Evolutionary conservation across 2,113 vertebrate genomes (phyloP).

Genomic region (Elaphurus davidianus): DNA sequence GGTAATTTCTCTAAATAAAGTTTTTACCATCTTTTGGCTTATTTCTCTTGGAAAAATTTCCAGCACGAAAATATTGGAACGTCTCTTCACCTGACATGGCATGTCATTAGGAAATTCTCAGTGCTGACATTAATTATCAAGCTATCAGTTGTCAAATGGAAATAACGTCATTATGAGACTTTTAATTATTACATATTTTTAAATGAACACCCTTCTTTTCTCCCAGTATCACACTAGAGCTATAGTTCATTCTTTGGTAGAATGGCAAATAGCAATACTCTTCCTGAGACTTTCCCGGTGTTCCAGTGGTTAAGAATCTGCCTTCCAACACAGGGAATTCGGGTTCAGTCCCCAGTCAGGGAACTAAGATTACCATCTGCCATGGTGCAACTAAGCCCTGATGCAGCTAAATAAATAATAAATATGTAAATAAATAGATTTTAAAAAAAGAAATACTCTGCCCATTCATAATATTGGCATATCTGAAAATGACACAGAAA

Average conservation of each 20-base stretch:
- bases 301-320: neutral
- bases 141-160: neutral
- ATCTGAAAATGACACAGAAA: neutral
- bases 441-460: neutral
- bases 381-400: neutral
- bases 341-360: neutral
- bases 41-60: slow-evolving; percentile 33
- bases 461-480: neutral
- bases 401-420: neutral
- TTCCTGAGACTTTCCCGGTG: neutral
- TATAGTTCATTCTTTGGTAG: neutral
- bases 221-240: neutral
- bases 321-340: neutral
- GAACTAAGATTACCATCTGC: neutral
- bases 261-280: neutral
- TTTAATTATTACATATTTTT: slow-evolving; percentile 4
- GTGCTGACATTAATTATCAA: neutral
- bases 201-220: neutral
- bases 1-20: neutral
- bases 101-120: neutral
- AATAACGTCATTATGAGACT: neutral
- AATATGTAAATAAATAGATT: neutral
- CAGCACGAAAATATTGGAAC: slow-evolving; percentile 1
- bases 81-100: neutral
- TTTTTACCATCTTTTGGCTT: neutral